Conservation (phyloP, 1,140 invertebrate species). For the Drosophila pandora region DNA sequence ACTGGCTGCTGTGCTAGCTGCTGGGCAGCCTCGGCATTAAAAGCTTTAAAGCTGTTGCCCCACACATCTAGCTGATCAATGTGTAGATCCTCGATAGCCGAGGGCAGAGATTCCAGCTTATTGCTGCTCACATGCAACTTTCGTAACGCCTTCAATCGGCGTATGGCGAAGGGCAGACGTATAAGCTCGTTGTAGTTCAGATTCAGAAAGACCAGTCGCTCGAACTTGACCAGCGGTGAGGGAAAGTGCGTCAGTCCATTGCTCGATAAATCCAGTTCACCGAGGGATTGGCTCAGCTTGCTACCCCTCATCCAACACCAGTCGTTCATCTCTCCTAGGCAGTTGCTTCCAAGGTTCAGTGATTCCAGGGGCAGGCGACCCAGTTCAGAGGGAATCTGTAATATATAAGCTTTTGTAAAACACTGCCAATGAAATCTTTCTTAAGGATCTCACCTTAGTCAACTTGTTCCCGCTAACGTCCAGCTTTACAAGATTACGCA, state of each 20-base stretch:
- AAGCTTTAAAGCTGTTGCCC: slow-evolving; percentile 71
- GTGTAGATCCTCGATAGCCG: slow-evolving; percentile 62
- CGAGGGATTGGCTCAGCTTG: slow-evolving; percentile 73
- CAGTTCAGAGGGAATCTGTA: slow-evolving; percentile 88
- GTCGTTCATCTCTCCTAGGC: slow-evolving; percentile 86
- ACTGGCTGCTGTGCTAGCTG: slow-evolving; percentile 4
- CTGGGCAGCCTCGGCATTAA: slow-evolving; percentile 50
- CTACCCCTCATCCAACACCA: slow-evolving; percentile 88
- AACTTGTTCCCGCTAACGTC: slow-evolving; percentile 92
- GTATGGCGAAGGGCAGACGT: slow-evolving; percentile 86
- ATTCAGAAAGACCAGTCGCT: slow-evolving; percentile 86
- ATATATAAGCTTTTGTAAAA: neutral
- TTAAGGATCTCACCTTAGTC: slow-evolving; percentile 80
- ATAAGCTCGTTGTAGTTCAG: slow-evolving; percentile 87
- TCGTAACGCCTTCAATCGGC: slow-evolving; percentile 86
- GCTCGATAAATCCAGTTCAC: slow-evolving; percentile 69
- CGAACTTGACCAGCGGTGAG: slow-evolving; percentile 81
- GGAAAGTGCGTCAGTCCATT: slow-evolving; percentile 75
- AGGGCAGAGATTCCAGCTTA: slow-evolving; percentile 84
- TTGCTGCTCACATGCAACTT: slow-evolving; percentile 84
- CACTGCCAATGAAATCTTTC: neutral
- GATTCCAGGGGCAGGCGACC: slow-evolving; percentile 88
- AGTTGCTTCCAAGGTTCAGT: slow-evolving; percentile 89
- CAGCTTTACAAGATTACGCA: slow-evolving; percentile 87
- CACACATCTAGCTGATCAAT: slow-evolving; percentile 75